A percentile compares a stretch with the other conserved stretches of the same genome.
These are phyloP conservation scores for Achlya flavicornis DNA, from an alignment of 2,888 invertebrate species.

Conservation along the genomic window DNA sequence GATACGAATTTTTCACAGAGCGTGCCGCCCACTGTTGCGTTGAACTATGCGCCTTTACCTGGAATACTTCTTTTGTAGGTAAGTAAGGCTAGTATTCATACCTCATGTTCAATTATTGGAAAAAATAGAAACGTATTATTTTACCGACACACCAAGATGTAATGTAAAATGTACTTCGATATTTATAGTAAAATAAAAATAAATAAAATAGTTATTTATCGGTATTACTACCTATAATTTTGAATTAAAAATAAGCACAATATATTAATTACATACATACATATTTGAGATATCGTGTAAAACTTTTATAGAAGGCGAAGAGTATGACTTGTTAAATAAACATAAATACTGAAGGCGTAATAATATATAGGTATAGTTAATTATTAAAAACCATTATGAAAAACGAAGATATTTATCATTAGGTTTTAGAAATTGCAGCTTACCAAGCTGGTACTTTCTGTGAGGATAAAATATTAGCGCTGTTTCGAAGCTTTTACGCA, in stretches of 20 bases:
- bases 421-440: conserved; percentile 19
- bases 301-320: not conserved
- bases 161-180: no score
- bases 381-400: not conserved
- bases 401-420: conserved; percentile 15
- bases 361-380: not conserved
- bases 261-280: no score
- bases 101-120: no score
- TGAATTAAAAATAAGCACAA: not conserved
- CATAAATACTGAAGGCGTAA: not conserved
- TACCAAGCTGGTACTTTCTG: conserved; percentile 28
- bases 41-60: conserved; percentile 2
- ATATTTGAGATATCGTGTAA: not conserved
- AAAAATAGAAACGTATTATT: no score
- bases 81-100: not conserved
- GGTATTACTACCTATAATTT: not conserved
- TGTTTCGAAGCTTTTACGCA: conserved; percentile 70
- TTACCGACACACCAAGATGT: no score
- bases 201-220: no score
- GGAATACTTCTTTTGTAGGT: not conserved
- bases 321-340: no score
- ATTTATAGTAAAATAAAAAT: no score
- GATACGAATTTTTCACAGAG: conserved; percentile 6
- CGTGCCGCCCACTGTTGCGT: conserved; percentile 4
- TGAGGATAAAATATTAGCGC: conserved; percentile 58